phyloP scores from a whole-genome alignment of 1,140 invertebrate genomes.

The Tetragnatha versicolor region DNA sequence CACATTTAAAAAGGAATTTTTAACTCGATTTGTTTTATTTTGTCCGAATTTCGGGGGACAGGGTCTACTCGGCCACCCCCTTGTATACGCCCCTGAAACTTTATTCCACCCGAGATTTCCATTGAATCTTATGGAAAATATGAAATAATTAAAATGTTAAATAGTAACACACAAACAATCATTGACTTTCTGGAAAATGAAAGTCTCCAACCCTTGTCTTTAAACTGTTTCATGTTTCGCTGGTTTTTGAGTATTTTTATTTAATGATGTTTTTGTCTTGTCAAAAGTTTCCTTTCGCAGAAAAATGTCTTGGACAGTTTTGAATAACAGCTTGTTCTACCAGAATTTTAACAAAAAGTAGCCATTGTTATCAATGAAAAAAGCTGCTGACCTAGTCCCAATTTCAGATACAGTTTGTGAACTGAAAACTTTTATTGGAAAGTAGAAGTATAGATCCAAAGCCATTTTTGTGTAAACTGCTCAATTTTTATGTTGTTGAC shows the following conservation, averaged over 20 bases:
- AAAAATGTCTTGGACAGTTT: neutral
- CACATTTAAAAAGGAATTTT: too few relatives aligned
- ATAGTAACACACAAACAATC: too few relatives aligned
- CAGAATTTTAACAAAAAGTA: constrained; percentile 21
- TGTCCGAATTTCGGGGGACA: too few relatives aligned
- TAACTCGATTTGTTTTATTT: too few relatives aligned
- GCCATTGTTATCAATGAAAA: neutral
- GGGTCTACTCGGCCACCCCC: too few relatives aligned
- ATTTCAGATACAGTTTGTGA: constrained; percentile 36
- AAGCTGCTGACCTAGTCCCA: constrained; percentile 26
- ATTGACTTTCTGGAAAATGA: neutral
- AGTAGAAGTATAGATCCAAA: constrained; percentile 42
- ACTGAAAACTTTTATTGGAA: constrained; percentile 40
- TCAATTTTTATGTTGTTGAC: constrained; percentile 52
- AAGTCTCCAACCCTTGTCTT: neutral
- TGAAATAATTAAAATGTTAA: too few relatives aligned
- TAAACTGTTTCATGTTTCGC: neutral
- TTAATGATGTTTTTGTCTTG: neutral
- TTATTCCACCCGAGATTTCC: too few relatives aligned
- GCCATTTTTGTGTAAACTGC: constrained; percentile 46
- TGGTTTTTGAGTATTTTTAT: neutral
- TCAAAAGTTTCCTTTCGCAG: neutral
- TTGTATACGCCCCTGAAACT: too few relatives aligned
- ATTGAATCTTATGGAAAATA: too few relatives aligned
- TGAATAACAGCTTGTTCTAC: constrained; percentile 49